Percentiles rank a stretch among this genome's conserved stretches.
Conservation (phyloP, 1,140 invertebrate genomes). For the Cydia amplana region DNA sequence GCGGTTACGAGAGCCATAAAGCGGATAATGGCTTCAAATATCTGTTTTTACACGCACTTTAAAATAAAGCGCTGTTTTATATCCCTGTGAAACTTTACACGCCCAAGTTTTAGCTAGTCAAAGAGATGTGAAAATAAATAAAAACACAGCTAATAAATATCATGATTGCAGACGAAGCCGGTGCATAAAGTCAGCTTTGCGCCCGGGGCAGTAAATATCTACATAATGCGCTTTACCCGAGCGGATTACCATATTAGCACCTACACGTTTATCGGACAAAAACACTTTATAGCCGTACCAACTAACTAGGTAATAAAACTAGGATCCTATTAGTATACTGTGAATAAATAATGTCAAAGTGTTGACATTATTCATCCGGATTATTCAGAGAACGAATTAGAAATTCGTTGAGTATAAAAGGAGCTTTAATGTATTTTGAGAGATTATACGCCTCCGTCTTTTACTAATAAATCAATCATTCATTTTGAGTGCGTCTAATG, state of each 20-base stretch:
- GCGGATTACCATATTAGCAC: slow-evolving; percentile 31
- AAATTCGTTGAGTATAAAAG: neutral
- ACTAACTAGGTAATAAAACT: slow-evolving; percentile 29
- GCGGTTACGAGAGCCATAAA: slow-evolving; percentile 22
- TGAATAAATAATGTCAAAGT: slow-evolving; percentile 4
- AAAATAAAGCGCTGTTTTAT: slow-evolving; percentile 8
- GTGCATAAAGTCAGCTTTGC: neutral
- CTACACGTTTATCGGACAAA: slow-evolving; percentile 31
- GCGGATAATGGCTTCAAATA: slow-evolving; percentile 27
- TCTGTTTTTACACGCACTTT: slow-evolving; percentile 27
- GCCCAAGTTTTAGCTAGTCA: slow-evolving; percentile 1
- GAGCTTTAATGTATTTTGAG: neutral
- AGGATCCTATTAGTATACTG: slow-evolving; percentile 10
- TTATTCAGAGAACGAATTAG: neutral
- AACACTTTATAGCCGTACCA: slow-evolving; percentile 24
- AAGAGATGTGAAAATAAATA: slow-evolving; percentile 11
- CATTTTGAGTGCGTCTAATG: neutral
- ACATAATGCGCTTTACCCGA: slow-evolving; percentile 28
- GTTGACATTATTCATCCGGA: neutral
- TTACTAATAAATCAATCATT: slow-evolving; percentile 14
- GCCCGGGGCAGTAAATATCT: slow-evolving; percentile 25
- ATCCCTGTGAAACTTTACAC: neutral
- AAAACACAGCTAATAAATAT: slow-evolving; percentile 18
- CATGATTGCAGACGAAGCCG: slow-evolving; percentile 20
- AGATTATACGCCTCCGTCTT: neutral